phyloP scores from a whole-genome alignment of 2,888 invertebrate species.

The Morpho helenor region DNA sequence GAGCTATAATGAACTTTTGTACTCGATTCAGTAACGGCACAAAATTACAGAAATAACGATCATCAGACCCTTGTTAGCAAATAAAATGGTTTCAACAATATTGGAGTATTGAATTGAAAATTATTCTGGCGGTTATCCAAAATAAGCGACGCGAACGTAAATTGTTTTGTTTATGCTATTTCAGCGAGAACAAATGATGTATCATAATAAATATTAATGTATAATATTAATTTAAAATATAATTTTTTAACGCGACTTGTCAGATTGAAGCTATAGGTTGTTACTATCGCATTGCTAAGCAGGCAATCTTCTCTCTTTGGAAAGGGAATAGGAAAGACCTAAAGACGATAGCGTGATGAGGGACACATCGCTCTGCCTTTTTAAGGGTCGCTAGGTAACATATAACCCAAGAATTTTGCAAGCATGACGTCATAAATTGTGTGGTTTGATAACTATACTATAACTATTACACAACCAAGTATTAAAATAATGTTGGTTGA shows the following conservation, averaged over 20 bases:
- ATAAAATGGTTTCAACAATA: slow-evolving; percentile 18
- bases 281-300: too few species aligned
- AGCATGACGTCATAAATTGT: too few species aligned
- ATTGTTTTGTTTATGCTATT: slow-evolving; percentile 27
- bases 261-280: too few species aligned
- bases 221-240: slow-evolving; percentile 2
- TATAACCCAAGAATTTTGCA: too few species aligned
- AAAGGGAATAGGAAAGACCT: too few species aligned
- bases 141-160: slow-evolving; percentile 20
- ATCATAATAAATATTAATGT: background rate
- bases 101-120: slow-evolving; percentile 21
- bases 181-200: slow-evolving; percentile 11
- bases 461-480: background rate
- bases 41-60: slow-evolving; percentile 16
- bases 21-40: slow-evolving; percentile 17
- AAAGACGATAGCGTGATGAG: too few species aligned
- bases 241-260: background rate
- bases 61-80: slow-evolving; percentile 22
- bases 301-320: too few species aligned
- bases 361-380: too few species aligned
- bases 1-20: slow-evolving; percentile 11
- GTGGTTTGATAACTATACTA: too few species aligned
- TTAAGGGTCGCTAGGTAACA: too few species aligned
- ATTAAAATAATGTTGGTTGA: background rate
- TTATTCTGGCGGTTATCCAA: slow-evolving; percentile 26